Evolutionary conservation across 2,888 invertebrate genomes (phyloP), one percentile per base, ranked within the genome.

Genomic region (Neelides folsomi): DNA sequence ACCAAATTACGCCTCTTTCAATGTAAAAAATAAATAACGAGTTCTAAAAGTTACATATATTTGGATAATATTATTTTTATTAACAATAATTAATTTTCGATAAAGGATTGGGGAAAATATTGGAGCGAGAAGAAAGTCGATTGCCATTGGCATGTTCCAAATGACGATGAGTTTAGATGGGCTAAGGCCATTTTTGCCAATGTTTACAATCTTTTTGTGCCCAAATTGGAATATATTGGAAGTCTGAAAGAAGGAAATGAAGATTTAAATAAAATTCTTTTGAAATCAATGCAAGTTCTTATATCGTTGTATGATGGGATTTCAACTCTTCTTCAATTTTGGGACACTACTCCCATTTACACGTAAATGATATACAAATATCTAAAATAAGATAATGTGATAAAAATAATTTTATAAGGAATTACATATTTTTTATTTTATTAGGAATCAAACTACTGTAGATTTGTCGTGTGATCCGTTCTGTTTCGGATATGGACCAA

Each of bases 91-190:
- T 42, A 5, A n/a, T n/a, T 43, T 12, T 50, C 10, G 2, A 12
- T 65, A 48, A 40, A 75, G 73, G 82, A 87, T 61, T 94, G 93
- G 93, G 92, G 87, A 0, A 75, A 76, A 54, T 76, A 82, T 0
- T 78, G 80, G 15, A 73, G 81, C 62, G 69, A 84, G 16, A 73
- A 80, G 51, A 75, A 80, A 20, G 72, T 83, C 15, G 73, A 79
- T 7, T 72, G 88, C 16, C 72, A 79, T 39, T 92, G 88, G 88
- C 85, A 86, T 66, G 73, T 81, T 44, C 89, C 92, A 0, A 77
- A 74, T 18, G 73, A 75, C 18, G 77, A 76, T 38, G 89, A 89
- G 68, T 76, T 83, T 1, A 69, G 71, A 1, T 78, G 79, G 56
- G 79, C 82, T 1, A 79, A 82, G 64, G 72, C 74, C 65, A 67